Percentiles rank a stretch among this genome's conserved stretches.
These are phyloP conservation scores for Coenobita brevimanus DNA, from an alignment of 1,140 invertebrate species.

Conservation along the genomic window DNA sequence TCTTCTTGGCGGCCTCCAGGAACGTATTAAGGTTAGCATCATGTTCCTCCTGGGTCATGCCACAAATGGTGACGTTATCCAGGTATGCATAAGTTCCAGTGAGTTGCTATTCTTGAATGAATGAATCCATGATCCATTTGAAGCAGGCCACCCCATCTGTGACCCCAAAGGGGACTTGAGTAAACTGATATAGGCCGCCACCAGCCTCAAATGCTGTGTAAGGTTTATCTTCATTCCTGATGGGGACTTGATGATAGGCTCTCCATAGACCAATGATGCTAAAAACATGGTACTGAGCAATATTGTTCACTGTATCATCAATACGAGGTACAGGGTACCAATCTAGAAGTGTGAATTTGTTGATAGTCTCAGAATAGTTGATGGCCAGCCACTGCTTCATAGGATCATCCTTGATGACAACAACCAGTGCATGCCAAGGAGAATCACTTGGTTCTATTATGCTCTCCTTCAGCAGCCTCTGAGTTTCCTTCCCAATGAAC, in stretches of 20 bases:
- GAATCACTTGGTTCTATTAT: slow-evolving; percentile 33
- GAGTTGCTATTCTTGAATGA: too few relatives aligned
- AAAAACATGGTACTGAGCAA: slow-evolving; percentile 48
- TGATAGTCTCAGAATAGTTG: slow-evolving; percentile 43
- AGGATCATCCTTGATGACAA: slow-evolving; percentile 25
- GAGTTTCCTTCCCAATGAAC: slow-evolving; percentile 1
- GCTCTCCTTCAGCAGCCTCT: slow-evolving; percentile 27
- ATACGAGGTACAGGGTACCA: slow-evolving; percentile 38
- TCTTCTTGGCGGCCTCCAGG: too few relatives aligned
- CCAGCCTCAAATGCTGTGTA: slow-evolving; percentile 68
- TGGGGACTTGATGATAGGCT: slow-evolving; percentile 71
- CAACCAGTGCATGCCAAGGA: slow-evolving; percentile 36
- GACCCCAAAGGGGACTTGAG: slow-evolving; percentile 70
- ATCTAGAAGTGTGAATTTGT: slow-evolving; percentile 54
- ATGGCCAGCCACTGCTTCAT: slow-evolving; percentile 9
- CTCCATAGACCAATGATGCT: slow-evolving; percentile 70
- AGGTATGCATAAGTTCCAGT: too few relatives aligned
- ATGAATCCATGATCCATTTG: too few relatives aligned
- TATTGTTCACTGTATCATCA: slow-evolving; percentile 51
- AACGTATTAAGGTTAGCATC: too few relatives aligned
- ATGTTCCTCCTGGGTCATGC: neutral
- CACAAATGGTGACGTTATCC: slow-evolving; percentile 17
- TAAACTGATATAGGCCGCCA: slow-evolving; percentile 58
- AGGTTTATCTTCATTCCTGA: slow-evolving; percentile 66
- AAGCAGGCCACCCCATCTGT: slow-evolving; percentile 29